Evolutionary conservation across 2,797 vertebrate species (phyloP).

Genomic region (Acanthopagrus latus): DNA sequence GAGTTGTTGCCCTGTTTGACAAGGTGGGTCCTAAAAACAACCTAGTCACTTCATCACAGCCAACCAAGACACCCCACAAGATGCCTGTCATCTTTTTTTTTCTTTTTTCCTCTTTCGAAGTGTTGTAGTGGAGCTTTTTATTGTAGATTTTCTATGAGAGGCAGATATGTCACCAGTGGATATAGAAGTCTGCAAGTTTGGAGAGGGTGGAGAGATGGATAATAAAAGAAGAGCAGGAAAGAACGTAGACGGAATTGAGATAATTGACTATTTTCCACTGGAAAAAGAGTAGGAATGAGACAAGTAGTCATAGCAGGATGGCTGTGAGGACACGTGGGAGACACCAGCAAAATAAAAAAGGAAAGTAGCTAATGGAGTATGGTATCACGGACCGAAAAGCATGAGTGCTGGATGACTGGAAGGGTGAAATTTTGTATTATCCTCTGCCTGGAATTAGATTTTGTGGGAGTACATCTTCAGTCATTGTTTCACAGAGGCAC

Average conservation of each 20-base stretch:
- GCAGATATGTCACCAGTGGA: constrained; percentile 22
- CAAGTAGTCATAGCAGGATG: constrained; percentile 7
- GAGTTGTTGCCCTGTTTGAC: constrained; percentile 21
- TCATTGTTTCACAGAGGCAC: constrained; percentile 61
- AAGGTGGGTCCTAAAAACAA: constrained; percentile 18
- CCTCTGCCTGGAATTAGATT: constrained; percentile 64
- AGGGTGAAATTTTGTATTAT: constrained; percentile 59
- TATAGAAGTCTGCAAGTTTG: constrained; percentile 29
- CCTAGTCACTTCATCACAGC: not conserved
- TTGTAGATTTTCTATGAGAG: constrained; percentile 14
- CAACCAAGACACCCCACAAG: constrained; percentile 4
- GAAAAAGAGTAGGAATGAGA: constrained; percentile 24
- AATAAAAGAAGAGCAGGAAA: constrained; percentile 16
- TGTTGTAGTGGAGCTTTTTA: not conserved
- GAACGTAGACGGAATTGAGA: constrained; percentile 27
- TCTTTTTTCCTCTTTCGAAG: constrained; percentile 6
- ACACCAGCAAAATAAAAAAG: constrained; percentile 17
- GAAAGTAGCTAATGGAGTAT: constrained; percentile 38
- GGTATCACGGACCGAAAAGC: constrained; percentile 34
- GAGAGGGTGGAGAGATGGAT: constrained; percentile 16
- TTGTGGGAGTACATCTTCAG: constrained; percentile 51
- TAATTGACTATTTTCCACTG: constrained; percentile 47
- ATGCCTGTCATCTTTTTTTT: constrained; percentile 11
- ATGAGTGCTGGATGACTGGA: constrained; percentile 38
- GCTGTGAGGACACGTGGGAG: constrained; percentile 43